These are phyloP conservation scores for Intellagama lesueurii DNA, from an alignment of 2,797 vertebrate genomes.

Conservation along the genomic window DNA sequence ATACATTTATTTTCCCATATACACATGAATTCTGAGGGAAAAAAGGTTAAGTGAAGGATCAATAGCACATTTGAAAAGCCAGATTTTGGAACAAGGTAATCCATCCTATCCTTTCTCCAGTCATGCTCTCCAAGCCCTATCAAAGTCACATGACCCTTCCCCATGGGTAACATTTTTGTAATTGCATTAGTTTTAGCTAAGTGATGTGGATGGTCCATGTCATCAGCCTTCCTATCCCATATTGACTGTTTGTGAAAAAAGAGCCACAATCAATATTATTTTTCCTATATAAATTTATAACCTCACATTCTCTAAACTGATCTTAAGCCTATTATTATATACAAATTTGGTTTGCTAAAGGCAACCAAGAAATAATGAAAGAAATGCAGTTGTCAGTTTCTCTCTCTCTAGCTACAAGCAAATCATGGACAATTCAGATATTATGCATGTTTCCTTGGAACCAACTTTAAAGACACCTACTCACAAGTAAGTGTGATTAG, in stretches of 20 bases:
- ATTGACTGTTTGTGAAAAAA: not conserved
- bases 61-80: constrained; percentile 34
- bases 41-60: constrained; percentile 31
- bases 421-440: not conserved
- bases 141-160: constrained; percentile 3
- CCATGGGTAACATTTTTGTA: not conserved
- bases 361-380: not conserved
- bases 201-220: not conserved
- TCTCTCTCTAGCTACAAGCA: not conserved
- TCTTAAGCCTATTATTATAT: not conserved
- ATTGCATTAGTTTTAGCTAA: not conserved
- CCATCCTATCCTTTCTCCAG: not conserved
- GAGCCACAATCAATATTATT: constrained; percentile 12
- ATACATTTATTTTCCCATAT: constrained; percentile 19
- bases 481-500: not conserved
- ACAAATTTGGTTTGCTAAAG: not conserved
- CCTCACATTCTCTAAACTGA: not conserved
- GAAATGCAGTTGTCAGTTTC: not conserved
- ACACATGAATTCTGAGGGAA: not conserved
- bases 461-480: not conserved
- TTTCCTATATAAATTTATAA: not conserved
- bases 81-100: constrained; percentile 45
- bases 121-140: constrained; percentile 8
- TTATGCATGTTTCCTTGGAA: not conserved
- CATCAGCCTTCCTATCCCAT: not conserved